Base-by-base conservation (phyloP, 2,113 vertebrate species). In the Ptychochromis oligacanthus region DNA sequence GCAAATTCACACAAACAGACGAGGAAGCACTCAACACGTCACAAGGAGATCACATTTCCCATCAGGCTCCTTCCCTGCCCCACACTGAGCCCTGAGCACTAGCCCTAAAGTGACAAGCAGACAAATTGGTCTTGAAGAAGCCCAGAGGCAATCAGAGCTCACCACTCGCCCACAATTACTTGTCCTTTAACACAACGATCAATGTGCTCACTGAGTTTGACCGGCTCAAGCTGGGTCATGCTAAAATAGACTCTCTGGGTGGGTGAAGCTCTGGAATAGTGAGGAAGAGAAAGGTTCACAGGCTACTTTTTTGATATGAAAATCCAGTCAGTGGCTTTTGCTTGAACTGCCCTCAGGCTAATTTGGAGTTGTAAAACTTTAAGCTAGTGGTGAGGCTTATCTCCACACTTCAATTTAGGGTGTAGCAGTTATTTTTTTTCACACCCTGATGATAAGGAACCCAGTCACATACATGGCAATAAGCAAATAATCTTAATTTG, bases 71-170 rank as follows among this genome's bases (percentile, higher is more conserved):
- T 49, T 28, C 40, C 38, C 46, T 24, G 67, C 84, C 82, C 54
- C 81, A 77, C 43, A 11, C 81, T 5, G 72, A 79, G 82, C 74
- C 84, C 70, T 52, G 31, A 79, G 64, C 70, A 65, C 67, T 13
- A 8, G 36, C 62, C 82, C 67, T 87, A 52, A 62, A 92, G 79
- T 88, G 91, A 92, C 83, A 84, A 59, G 59, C 38, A 80, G 87
- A 92, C 90, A 93, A 84, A 93, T 91, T 89, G 87, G 77, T 85
- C 49, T 76, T 91, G 87, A 93, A 88, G 88, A 92, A 88, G 88
- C 83, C 88, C 83, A 24, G 84, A 89, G 83, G 91, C 90, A 89
- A 88, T 91, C 88, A 59, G 85, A 92, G 79, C 84, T 54, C 61
- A 78, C 43, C 17, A 80, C 82, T 91, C 83, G 54, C 80, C 74